Evolutionary conservation across 2,888 invertebrate genomes (phyloP), one percentile per base, ranked within the genome.

Genomic region (Eutolmus rufibarbis): DNA sequence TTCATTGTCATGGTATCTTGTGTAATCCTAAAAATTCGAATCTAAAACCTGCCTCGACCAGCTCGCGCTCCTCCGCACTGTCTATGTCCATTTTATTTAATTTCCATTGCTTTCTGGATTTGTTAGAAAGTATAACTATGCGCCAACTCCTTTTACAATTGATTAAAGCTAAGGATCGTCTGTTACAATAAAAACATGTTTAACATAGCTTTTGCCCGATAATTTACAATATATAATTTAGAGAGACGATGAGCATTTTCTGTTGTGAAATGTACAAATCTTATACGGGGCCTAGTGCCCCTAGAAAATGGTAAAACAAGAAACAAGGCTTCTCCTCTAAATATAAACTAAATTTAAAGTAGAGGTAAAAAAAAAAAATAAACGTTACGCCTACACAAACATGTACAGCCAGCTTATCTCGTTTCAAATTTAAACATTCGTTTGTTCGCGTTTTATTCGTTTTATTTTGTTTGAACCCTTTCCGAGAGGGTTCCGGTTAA

Each of bases 321-420:
- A 66, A 66, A 66, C 66, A 66, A 28, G 28, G 19, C 8, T 66
- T 66, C 66, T 57, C 28, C 8, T 19, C 23, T 66, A 23, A 28
- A 19, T 19, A 16, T 56, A 56, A 66, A 66, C 66, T 66, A 66
- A 66, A 28, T 23, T 76, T 37, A 76, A 34, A 76, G 37, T 76
- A 37, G n/a, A 76, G 76, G n/a, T 76, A 76, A 76, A n/a, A 37
- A 37, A 8, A 8, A 31, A 76, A 37, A 37, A 37, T 8, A 37
- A 37, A 76, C n/a, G 28, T 19, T 37, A 37, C 28, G 34, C 16
- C 76, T 34, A 76, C 37, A 37, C 1, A 76, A 76, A 81, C 56
- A 51, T 56, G 51, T 56, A 81, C 81, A 46, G 81, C 81, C 81
- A 81, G 56, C 81, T 81, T 81, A 81, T 28, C 66, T 28, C 28